Percentiles rank a stretch among this genome's conserved stretches.
These are phyloP conservation scores for Platyura marginata DNA, from an alignment of 1,140 invertebrate genomes.

Conservation along the genomic window DNA sequence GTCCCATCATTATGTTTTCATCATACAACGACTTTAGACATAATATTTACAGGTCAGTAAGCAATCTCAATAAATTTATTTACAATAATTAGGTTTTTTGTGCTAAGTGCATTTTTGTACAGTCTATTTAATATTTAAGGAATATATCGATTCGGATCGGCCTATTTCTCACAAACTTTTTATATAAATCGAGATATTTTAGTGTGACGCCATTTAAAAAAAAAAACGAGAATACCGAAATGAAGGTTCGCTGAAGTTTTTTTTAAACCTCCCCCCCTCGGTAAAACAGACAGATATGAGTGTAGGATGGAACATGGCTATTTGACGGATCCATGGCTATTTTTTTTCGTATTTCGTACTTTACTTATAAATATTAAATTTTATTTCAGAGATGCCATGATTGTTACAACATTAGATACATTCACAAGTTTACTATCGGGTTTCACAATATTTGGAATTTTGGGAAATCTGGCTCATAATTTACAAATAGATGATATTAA, in stretches of 20 bases:
- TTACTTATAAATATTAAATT: slow-evolving; percentile 42
- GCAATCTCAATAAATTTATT: not conserved
- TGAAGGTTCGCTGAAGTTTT: too few species aligned
- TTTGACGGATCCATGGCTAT: slow-evolving; percentile 55
- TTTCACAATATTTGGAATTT: slow-evolving; percentile 70
- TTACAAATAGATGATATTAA: slow-evolving; percentile 34
- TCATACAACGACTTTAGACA: slow-evolving; percentile 70
- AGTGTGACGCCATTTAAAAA: too few species aligned
- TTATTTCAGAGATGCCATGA: slow-evolving; percentile 47
- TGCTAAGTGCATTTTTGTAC: too few species aligned
- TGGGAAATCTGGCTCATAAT: slow-evolving; percentile 55
- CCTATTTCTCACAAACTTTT: too few species aligned
- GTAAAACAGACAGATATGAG: too few species aligned
- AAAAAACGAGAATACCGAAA: too few species aligned
- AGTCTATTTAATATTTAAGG: too few species aligned
- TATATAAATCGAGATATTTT: too few species aligned
- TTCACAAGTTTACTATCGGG: slow-evolving; percentile 70
- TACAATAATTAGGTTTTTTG: too few species aligned
- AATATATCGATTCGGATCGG: too few species aligned
- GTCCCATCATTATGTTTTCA: slow-evolving; percentile 60
- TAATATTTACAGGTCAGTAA: slow-evolving; percentile 61
- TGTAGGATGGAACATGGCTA: slow-evolving; percentile 60
- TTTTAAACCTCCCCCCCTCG: too few species aligned
- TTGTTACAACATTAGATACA: slow-evolving; percentile 57
- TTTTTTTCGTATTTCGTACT: too few species aligned